These are phyloP conservation scores for Archaeoteleia sp. DNA, from an alignment of 2,888 invertebrate genomes.

Conservation along the genomic window DNA sequence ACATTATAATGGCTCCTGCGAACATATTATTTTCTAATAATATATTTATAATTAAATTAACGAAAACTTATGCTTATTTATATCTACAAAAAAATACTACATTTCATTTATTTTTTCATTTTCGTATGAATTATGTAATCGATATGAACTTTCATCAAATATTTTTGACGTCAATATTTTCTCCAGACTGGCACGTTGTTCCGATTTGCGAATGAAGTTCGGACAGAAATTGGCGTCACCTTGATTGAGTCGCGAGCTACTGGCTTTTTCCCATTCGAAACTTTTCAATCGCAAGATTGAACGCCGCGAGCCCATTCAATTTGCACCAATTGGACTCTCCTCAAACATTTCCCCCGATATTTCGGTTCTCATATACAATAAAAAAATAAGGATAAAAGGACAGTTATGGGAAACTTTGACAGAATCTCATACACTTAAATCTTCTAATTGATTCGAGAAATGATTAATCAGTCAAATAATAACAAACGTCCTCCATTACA, in stretches of 20 bases:
- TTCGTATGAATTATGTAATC: constrained; percentile 33
- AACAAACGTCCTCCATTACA: too few species aligned
- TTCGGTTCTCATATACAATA: constrained; percentile 26
- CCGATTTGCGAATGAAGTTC: constrained; percentile 34
- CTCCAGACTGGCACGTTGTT: constrained; percentile 20
- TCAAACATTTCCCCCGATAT: constrained; percentile 44
- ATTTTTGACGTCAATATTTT: constrained; percentile 29
- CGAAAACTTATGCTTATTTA: too few species aligned
- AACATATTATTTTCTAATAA: too few species aligned
- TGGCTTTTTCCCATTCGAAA: constrained; percentile 61
- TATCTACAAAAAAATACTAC: constrained; percentile 31
- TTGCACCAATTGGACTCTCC: constrained; percentile 65
- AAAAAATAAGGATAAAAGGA: constrained; percentile 7
- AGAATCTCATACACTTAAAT: constrained; percentile 12
- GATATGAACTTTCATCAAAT: constrained; percentile 10
- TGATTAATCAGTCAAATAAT: too few species aligned
- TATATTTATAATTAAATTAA: too few species aligned
- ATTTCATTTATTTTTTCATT: constrained; percentile 34
- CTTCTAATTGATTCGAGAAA: too few species aligned
- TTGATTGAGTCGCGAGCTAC: constrained; percentile 48
- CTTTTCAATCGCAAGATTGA: constrained; percentile 71
- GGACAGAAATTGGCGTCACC: constrained; percentile 47
- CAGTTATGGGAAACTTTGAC: too few species aligned
- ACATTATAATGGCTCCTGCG: too few species aligned
- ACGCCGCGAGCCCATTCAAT: constrained; percentile 68